Evolutionary conservation across 2,113 vertebrate species (phyloP).

Genomic region (Mola mola): DNA sequence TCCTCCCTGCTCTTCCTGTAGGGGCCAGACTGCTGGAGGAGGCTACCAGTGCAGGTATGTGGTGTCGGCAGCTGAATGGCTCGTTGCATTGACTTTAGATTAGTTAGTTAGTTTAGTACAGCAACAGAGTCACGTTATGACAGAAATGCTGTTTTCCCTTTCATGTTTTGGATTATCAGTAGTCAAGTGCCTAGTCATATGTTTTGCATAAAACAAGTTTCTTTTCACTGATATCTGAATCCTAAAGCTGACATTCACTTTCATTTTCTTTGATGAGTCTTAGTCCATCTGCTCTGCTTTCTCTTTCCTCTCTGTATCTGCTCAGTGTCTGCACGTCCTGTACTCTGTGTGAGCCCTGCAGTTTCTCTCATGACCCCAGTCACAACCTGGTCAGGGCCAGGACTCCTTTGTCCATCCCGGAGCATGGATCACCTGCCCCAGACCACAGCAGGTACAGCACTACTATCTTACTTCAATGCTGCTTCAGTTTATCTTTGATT

Average conservation of each 20-base stretch:
- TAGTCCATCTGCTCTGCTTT: neutral
- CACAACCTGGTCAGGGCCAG: conserved; percentile 91
- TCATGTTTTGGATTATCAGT: too few relatives aligned
- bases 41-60: conserved; percentile 95
- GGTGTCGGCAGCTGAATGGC: neutral
- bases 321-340: conserved; percentile 91
- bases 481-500: neutral
- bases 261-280: neutral
- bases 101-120: too few relatives aligned
- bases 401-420: conserved; percentile 86
- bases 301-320: neutral
- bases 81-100: too few relatives aligned
- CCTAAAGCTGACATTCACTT: neutral
- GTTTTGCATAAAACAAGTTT: too few relatives aligned
- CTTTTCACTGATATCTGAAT: neutral
- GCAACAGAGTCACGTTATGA: too few relatives aligned
- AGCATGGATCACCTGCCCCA: conserved; percentile 79
- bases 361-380: conserved; percentile 88
- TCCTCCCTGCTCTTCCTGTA: conserved; percentile 89
- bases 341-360: conserved; percentile 90
- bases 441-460: conserved; percentile 81
- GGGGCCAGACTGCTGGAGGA: conserved; percentile 86
- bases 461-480: neutral
- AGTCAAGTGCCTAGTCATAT: too few relatives aligned
- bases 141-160: too few relatives aligned